Evolutionary conservation across 2,113 vertebrate genomes (phyloP).

Genomic region (Hymenochirus boettgeri): DNA sequence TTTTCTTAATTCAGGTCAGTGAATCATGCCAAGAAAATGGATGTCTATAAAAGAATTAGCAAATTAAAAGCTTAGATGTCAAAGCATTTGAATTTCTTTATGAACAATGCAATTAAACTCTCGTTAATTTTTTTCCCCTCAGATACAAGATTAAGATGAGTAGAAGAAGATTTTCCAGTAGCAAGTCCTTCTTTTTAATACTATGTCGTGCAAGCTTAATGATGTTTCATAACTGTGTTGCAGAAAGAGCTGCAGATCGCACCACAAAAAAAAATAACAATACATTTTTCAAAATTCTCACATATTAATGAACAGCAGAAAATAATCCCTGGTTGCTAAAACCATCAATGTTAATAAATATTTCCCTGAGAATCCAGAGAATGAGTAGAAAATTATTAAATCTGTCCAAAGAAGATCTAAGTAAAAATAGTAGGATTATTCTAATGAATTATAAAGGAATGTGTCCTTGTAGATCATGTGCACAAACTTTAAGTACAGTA

Average conservation of each 20-base stretch:
- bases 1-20: slow-evolving; percentile 10
- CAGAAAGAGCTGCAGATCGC: slow-evolving; percentile 14
- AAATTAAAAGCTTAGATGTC: slow-evolving; percentile 48
- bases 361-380: too few species aligned
- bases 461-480: too few species aligned
- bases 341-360: too few species aligned
- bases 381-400: too few species aligned
- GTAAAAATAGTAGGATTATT: too few species aligned
- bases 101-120: slow-evolving; percentile 20
- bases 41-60: slow-evolving; percentile 3
- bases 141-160: slow-evolving; percentile 32
- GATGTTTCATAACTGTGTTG: slow-evolving; percentile 23
- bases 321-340: too few species aligned
- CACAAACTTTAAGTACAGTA: too few species aligned
- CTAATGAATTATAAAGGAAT: too few species aligned
- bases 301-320: too few species aligned
- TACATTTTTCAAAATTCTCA: too few species aligned
- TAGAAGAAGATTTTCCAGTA: slow-evolving; percentile 18
- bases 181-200: slow-evolving; percentile 3
- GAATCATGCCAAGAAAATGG: slow-evolving; percentile 29
- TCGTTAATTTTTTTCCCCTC: slow-evolving; percentile 34
- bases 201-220: slow-evolving; percentile 16
- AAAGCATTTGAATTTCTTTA: slow-evolving; percentile 48
- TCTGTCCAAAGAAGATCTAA: too few species aligned
- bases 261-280: slow-evolving; percentile 22